phyloP scores from a whole-genome alignment of 2,888 invertebrate species.

The Dynastes maya region DNA sequence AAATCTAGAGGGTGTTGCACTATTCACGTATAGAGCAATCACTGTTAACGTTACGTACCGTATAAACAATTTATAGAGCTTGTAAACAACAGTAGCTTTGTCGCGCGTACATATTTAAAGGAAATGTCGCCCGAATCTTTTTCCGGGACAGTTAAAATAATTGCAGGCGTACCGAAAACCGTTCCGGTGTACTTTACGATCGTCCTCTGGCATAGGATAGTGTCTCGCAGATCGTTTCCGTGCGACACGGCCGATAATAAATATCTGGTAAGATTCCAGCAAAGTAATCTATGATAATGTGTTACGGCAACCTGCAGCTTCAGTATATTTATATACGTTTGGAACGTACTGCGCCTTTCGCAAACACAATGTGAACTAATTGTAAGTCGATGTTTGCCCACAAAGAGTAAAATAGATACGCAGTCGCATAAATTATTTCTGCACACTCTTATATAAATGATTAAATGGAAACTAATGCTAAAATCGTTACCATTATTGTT shows the following conservation, averaged over 20 bases:
- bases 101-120: slow-evolving; percentile 37
- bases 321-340: slow-evolving; percentile 7
- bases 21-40: background rate
- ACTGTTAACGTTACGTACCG: background rate
- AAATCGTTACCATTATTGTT: too few species aligned
- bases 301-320: slow-evolving; percentile 9
- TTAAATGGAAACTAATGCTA: too few species aligned
- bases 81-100: slow-evolving; percentile 41
- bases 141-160: slow-evolving; percentile 40
- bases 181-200: slow-evolving; percentile 34
- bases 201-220: slow-evolving; percentile 5
- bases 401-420: too few species aligned
- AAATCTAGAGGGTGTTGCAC: too few species aligned
- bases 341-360: background rate
- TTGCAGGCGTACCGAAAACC: slow-evolving; percentile 32
- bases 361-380: too few species aligned
- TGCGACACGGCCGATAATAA: slow-evolving; percentile 39
- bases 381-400: too few species aligned
- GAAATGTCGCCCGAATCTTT: slow-evolving; percentile 32
- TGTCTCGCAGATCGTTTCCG: slow-evolving; percentile 41
- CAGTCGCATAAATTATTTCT: too few species aligned
- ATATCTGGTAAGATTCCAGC: slow-evolving; percentile 30
- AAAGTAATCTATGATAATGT: slow-evolving; percentile 40
- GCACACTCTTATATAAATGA: too few species aligned
- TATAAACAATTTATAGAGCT: slow-evolving; percentile 27